Conservation (phyloP, 1,140 invertebrate species). For the Nasonia longicornis region DNA sequence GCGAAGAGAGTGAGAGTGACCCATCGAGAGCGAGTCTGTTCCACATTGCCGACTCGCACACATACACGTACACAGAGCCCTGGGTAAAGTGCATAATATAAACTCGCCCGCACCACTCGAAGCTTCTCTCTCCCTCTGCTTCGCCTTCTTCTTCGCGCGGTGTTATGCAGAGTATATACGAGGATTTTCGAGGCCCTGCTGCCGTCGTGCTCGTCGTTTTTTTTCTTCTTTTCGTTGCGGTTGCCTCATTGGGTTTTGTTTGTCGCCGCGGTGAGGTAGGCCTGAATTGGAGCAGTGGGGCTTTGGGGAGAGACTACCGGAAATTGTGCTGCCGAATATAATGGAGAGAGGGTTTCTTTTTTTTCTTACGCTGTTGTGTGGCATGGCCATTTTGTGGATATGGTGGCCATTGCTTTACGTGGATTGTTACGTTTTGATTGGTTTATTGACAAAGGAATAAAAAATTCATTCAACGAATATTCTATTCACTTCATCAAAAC, state of each 20-base stretch:
- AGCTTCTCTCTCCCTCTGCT: conserved; percentile 10
- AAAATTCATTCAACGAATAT: too few relatives aligned
- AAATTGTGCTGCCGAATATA: conserved; percentile 13
- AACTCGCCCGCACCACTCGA: background rate
- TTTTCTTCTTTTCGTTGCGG: background rate
- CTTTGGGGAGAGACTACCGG: background rate
- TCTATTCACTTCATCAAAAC: too few relatives aligned
- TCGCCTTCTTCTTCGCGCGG: background rate
- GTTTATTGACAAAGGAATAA: too few relatives aligned
- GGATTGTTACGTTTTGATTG: background rate
- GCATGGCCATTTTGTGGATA: conserved; percentile 25
- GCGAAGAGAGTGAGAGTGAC: conserved; percentile 65
- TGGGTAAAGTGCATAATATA: conserved; percentile 10
- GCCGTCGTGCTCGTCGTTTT: background rate
- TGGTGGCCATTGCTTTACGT: background rate
- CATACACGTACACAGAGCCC: conserved; percentile 16
- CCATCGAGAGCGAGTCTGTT: conserved; percentile 68
- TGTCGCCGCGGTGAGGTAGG: background rate
- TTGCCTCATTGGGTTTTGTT: conserved; percentile 1
- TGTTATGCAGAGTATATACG: background rate
- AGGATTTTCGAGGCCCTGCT: conserved; percentile 15
- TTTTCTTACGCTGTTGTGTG: background rate
- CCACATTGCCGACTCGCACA: conserved; percentile 57
- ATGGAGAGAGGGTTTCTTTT: background rate
- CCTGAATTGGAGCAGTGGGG: background rate